Conservation (phyloP, 2,113 vertebrate species). For the Macquaria australasica region DNA sequence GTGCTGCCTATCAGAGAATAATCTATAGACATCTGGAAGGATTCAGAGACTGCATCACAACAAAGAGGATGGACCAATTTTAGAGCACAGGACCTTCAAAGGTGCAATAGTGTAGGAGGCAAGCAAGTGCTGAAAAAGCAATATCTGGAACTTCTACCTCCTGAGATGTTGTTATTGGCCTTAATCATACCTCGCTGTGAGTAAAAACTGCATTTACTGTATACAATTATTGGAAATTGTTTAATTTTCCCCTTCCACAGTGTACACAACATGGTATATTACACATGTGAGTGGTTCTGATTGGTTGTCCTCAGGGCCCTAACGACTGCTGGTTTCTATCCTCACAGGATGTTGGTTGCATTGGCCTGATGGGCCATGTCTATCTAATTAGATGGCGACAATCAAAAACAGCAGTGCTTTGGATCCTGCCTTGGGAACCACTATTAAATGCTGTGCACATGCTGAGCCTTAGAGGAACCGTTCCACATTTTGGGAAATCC, state of each 20-base stretch:
- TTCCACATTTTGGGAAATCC: not conserved
- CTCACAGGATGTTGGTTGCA: not conserved
- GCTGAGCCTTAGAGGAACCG: not conserved
- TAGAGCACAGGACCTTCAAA: constrained; percentile 63
- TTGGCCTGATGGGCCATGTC: not conserved
- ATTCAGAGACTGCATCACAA: constrained; percentile 58
- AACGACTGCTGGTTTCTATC: not conserved
- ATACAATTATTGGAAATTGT: not conserved
- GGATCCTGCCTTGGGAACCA: not conserved
- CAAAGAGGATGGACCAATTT: constrained; percentile 62
- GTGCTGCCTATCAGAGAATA: constrained; percentile 45
- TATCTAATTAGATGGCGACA: constrained; percentile 1
- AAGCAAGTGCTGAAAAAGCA: constrained; percentile 64
- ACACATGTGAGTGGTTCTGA: not conserved
- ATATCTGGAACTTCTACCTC: constrained; percentile 45
- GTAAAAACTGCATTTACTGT: not conserved
- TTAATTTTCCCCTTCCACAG: not conserved
- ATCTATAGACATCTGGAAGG: constrained; percentile 65
- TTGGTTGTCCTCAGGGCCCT: not conserved
- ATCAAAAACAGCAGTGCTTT: constrained; percentile 3
- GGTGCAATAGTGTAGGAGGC: constrained; percentile 75
- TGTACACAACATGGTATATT: not conserved
- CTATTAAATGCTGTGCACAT: not conserved
- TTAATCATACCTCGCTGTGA: constrained; percentile 12
- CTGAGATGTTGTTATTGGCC: constrained; percentile 39